Percentiles rank a stretch among this genome's conserved stretches.
phyloP scores from a whole-genome alignment of 53 echinoderm and acorn worm genomes.

The Hippasteria phrygiana region DNA sequence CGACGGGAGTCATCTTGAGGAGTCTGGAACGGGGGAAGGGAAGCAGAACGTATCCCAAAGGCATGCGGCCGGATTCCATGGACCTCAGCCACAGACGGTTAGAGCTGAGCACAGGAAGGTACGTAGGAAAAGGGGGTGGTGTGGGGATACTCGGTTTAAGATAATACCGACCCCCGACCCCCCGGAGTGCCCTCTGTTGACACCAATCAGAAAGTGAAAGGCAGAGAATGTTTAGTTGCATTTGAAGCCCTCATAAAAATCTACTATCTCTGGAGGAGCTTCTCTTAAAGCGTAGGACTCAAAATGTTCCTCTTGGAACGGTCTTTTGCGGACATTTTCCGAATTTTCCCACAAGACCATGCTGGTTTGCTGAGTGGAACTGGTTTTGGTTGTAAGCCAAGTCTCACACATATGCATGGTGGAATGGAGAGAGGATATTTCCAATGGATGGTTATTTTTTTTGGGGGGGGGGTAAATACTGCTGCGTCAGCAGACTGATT shows the following conservation, averaged over 20 bases:
- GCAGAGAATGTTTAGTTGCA: not conserved
- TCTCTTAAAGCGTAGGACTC: too few species aligned
- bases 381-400: too few species aligned
- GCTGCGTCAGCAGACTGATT: too few species aligned
- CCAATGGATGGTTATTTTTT: not conserved
- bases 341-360: too few species aligned
- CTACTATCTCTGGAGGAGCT: too few species aligned
- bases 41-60: slow-evolving; percentile 22
- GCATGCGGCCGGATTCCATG: slow-evolving; percentile 60
- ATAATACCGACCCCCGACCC: too few species aligned
- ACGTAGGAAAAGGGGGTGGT: not conserved
- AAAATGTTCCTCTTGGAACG: too few species aligned
- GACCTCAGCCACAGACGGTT: slow-evolving; percentile 47
- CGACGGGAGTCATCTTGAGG: slow-evolving; percentile 30
- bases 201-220: not conserved
- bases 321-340: too few species aligned
- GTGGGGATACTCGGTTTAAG: not conserved
- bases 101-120: slow-evolving; percentile 30
- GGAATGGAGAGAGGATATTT: not conserved
- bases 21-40: slow-evolving; percentile 13
- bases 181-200: not conserved
- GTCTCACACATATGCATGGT: too few species aligned
- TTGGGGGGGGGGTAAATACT: not conserved
- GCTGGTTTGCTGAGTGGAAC: too few species aligned
- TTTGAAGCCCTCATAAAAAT: not conserved